Evolutionary conservation across 1,140 invertebrate genomes (phyloP), one percentile per base, ranked within the genome.

Genomic region (Ditylenchus dipsaci): DNA sequence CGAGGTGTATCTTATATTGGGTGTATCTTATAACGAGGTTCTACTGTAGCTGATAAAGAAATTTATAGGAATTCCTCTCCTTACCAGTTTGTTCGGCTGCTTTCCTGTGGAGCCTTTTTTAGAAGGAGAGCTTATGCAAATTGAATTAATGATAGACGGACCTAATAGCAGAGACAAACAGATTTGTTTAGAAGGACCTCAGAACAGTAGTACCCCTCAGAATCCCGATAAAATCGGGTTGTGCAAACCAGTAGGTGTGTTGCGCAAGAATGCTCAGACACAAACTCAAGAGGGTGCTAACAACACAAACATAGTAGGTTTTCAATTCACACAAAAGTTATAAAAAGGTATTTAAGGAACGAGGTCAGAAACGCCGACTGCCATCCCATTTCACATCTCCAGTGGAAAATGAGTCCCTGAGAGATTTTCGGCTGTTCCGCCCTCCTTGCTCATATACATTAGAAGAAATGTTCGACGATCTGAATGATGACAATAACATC

Each of bases 81-180:
- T 81, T 1, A 81, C 78, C 21, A 76, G 72, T 60, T 56, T 81
- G n/a, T 81, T 81, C 56, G 78, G 78, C 19, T 81, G 81, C 59
- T 81, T 81, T 42, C 82, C 79, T 11, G 81, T 83, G 30, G 81
- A 83, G 56, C 79, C 79, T 23, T 81, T 81, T 26, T 49, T 72
- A 13, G 77, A 71, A 30, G n/a, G n/a, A 53, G 49, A 53, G 11
- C 33, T 38, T 26, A 53, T 17, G 49, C 49, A 21, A 15, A 53
- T 21, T 17, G n/a, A 15, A 19, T 53, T 53, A 17, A 26, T 26
- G n/a, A 7, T 53, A 8, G 49, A 53, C 11, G 33, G 33, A 53
- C 1, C 49, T 7, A 26, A 3, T 17, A 21, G n/a, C 49, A 21
- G 8, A 26, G 49, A 53, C 49, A 53, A 3, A 26, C 3, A 26